A percentile compares a stretch with the other conserved stretches of the same genome.
Evolutionary conservation across 2,113 vertebrate genomes (phyloP).

Genomic region (Lophius piscatorius): DNA sequence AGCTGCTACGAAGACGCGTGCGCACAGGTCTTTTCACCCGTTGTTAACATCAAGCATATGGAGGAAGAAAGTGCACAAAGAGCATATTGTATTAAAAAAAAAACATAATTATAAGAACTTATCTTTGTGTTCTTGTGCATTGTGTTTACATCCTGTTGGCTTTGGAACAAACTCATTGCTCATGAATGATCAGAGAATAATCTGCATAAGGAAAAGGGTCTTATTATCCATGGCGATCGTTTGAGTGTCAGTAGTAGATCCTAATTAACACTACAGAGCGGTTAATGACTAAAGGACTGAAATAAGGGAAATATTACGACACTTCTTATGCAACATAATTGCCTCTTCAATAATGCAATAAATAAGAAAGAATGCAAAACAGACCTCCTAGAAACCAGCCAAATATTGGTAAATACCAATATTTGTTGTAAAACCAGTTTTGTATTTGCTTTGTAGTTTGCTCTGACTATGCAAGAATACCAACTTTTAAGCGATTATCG

Average conservation of each 20-base stretch:
- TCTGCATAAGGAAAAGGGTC: conserved; percentile 51
- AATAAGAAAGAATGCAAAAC: background rate
- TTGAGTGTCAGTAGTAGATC: conserved; percentile 64
- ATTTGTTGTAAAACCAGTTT: too few relatives aligned
- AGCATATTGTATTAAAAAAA: conserved; percentile 16
- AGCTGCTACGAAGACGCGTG: conserved; percentile 36
- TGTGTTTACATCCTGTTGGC: conserved; percentile 29
- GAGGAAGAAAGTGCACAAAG: conserved; percentile 15
- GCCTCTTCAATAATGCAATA: background rate
- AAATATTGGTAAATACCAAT: too few relatives aligned
- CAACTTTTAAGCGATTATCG: too few relatives aligned
- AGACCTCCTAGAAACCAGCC: too few relatives aligned
- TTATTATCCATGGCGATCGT: conserved; percentile 58
- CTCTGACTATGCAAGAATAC: too few relatives aligned
- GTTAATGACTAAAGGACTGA: conserved; percentile 56
- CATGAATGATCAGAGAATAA: conserved; percentile 44
- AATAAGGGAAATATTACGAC: conserved; percentile 52
- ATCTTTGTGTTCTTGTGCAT: background rate
- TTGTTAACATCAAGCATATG: conserved; percentile 14
- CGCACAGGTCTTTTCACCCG: conserved; percentile 21
- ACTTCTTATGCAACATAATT: conserved; percentile 18
- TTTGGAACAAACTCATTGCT: conserved; percentile 28
- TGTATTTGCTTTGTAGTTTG: too few relatives aligned
- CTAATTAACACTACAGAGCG: conserved; percentile 57
- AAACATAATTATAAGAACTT: background rate